Evolutionary conservation across 2,113 vertebrate genomes (phyloP).

Genomic region (Corythaeola cristata): DNA sequence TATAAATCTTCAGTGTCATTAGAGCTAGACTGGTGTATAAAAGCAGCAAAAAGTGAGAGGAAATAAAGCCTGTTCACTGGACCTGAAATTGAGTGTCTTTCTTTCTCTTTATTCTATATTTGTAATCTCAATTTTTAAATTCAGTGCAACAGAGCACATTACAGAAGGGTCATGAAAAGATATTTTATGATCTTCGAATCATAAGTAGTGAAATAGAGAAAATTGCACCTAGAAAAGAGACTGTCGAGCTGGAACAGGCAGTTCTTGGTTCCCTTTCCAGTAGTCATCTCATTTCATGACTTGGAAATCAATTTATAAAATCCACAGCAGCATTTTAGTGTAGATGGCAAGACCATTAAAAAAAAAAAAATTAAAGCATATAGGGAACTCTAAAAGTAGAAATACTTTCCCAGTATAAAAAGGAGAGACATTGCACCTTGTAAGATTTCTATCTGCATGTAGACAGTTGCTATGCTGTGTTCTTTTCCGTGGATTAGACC

Average conservation of each 20-base stretch:
- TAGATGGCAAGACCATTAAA: background rate
- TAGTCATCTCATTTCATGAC: constrained; percentile 18
- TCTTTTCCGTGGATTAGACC: background rate
- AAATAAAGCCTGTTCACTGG: constrained; percentile 14
- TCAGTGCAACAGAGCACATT: constrained; percentile 8
- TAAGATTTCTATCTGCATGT: background rate
- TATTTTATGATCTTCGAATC: constrained; percentile 26
- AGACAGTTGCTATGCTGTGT: background rate
- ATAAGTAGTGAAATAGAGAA: constrained; percentile 45
- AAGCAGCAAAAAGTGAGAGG: background rate
- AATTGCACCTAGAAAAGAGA: constrained; percentile 36
- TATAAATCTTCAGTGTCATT: background rate
- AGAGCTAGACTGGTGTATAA: background rate
- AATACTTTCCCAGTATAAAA: background rate
- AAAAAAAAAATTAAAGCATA: background rate
- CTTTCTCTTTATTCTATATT: constrained; percentile 7
- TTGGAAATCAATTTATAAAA: constrained; percentile 34
- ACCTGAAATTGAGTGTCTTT: background rate
- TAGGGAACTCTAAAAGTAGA: background rate
- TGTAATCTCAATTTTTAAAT: constrained; percentile 46
- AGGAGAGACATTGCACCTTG: background rate
- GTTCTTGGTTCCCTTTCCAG: background rate
- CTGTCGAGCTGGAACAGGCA: background rate
- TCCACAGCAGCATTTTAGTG: background rate
- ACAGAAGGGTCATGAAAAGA: constrained; percentile 12